phyloP scores from a whole-genome alignment of 2,888 invertebrate species.

The Eubasilissa splendida region DNA sequence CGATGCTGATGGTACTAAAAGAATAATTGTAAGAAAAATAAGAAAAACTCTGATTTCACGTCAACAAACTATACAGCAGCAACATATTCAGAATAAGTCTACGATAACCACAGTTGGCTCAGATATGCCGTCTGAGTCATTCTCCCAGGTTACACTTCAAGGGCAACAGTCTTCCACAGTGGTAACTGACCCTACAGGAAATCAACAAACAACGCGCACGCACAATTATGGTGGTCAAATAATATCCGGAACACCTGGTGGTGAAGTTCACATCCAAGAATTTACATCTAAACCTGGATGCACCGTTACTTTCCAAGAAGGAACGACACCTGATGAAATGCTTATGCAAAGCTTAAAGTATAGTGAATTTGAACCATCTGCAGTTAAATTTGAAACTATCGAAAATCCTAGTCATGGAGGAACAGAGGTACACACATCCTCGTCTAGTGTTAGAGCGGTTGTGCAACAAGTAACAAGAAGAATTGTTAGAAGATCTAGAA shows the following conservation, averaged over 20 bases:
- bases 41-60: constrained; percentile 79
- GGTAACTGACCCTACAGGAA: constrained; percentile 74
- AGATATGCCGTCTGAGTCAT: constrained; percentile 76
- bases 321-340: constrained; percentile 71
- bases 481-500: constrained; percentile 82
- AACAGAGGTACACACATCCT: constrained; percentile 73
- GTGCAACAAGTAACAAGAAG: constrained; percentile 87
- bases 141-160: constrained; percentile 79
- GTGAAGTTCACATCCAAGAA: constrained; percentile 77
- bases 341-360: constrained; percentile 63
- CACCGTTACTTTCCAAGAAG: constrained; percentile 73
- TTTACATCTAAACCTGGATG: constrained; percentile 77
- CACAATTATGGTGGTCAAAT: constrained; percentile 78
- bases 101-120: constrained; percentile 72
- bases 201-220: constrained; percentile 75
- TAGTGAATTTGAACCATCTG: constrained; percentile 62
- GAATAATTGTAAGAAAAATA: constrained; percentile 84
- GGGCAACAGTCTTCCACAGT: constrained; percentile 77
- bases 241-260: constrained; percentile 76
- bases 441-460: constrained; percentile 83
- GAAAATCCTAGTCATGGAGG: constrained; percentile 61
- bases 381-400: constrained; percentile 56
- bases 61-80: constrained; percentile 78
- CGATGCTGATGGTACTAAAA: constrained; percentile 85
- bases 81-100: constrained; percentile 73